Conservation (phyloP, 2,113 vertebrate species). For the Lasiurus borealis region DNA sequence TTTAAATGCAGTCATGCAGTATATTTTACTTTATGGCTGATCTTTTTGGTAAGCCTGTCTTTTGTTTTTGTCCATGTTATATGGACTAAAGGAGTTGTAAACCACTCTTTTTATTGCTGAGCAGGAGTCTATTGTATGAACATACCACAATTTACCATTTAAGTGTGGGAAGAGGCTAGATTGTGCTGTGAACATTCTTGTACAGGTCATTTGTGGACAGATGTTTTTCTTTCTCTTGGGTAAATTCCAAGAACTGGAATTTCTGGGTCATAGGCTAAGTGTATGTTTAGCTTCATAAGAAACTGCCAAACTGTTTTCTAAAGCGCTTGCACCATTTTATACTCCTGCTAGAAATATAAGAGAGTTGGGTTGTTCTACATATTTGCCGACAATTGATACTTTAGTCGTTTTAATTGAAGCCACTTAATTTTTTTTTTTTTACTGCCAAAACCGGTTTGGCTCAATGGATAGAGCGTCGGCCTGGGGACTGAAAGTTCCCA, state of each 20-base stretch:
- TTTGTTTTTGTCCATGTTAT: neutral
- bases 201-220: constrained; percentile 35
- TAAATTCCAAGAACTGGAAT: constrained; percentile 64
- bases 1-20: neutral
- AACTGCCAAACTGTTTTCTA: constrained; percentile 45
- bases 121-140: neutral
- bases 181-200: neutral
- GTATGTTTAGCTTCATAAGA: constrained; percentile 62
- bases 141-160: neutral
- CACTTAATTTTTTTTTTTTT: no score
- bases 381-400: neutral
- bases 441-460: no score
- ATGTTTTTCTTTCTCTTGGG: constrained; percentile 67
- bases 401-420: constrained; percentile 47
- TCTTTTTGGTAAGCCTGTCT: neutral
- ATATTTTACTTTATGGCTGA: neutral
- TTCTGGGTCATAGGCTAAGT: constrained; percentile 66
- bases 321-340: neutral
- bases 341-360: neutral
- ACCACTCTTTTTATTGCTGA: neutral
- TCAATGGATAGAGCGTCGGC: no score
- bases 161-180: neutral
- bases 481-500: no score
- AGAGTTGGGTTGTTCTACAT: neutral
- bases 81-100: neutral